A percentile compares a stretch with the other conserved stretches of the same genome.
Evolutionary conservation across 2,797 vertebrate genomes (phyloP).

Genomic region (Aphelocoma californica): DNA sequence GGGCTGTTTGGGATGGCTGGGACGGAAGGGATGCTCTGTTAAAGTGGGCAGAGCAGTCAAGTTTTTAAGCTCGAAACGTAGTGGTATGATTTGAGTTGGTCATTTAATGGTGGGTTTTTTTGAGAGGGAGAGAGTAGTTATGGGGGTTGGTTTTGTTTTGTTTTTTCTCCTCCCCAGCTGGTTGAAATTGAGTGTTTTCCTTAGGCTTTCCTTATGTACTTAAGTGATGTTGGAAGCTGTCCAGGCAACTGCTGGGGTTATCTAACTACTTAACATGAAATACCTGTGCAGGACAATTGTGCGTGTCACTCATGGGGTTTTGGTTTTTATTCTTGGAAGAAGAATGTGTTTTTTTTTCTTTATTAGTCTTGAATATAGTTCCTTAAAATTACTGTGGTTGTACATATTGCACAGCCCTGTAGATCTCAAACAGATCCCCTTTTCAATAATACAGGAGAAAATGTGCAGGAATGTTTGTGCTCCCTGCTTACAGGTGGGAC

Average conservation of each 20-base stretch:
- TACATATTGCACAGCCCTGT: not conserved
- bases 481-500: not conserved
- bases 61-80: not conserved
- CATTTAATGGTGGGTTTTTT: not conserved
- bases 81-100: not conserved
- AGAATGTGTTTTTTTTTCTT: accelerated
- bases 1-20: not conserved
- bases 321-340: not conserved
- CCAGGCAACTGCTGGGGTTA: not conserved
- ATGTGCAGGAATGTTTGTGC: not conserved
- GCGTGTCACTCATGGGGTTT: not conserved
- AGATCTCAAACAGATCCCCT: not conserved
- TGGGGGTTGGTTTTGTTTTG: accelerated
- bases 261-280: not conserved
- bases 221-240: not conserved
- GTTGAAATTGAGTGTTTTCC: not conserved
- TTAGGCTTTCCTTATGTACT: not conserved
- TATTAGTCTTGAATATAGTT: not conserved
- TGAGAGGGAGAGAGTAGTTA: not conserved
- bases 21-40: not conserved
- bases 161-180: not conserved
- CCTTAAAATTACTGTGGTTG: not conserved
- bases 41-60: not conserved
- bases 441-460: not conserved
- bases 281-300: not conserved